Conservation (phyloP, 1,140 invertebrate species). For the Drosophila quadrilineata region DNA sequence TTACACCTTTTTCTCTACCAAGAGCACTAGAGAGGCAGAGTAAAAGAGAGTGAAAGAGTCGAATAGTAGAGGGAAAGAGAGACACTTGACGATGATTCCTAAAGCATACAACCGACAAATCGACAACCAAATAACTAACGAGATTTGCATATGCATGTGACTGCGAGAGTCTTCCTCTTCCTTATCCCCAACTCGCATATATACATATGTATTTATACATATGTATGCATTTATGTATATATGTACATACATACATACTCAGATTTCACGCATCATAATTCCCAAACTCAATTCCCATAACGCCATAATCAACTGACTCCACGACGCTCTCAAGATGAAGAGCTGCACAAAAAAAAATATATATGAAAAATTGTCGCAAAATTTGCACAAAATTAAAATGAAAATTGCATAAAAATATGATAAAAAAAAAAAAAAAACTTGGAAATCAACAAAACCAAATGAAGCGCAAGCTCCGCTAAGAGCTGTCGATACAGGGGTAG, state of each 20-base stretch:
- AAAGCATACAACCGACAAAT: conserved; percentile 3
- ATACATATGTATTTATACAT: background rate
- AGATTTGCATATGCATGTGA: conserved; percentile 71
- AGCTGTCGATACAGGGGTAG: background rate
- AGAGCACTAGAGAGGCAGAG: too few relatives aligned
- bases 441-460: conserved; percentile 72
- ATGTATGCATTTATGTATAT: background rate
- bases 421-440: too few relatives aligned
- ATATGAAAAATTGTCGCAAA: conserved; percentile 28
- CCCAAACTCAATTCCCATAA: conserved; percentile 69
- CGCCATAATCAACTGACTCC: conserved; percentile 65
- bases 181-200: background rate
- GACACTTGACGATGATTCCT: background rate
- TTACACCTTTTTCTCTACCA: conserved; percentile 42
- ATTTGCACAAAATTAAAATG: conserved; percentile 51
- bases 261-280: conserved; percentile 65
- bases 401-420: conserved; percentile 67
- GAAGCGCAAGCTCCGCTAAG: conserved; percentile 49
- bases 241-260: conserved; percentile 7
- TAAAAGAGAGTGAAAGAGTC: too few relatives aligned
- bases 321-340: conserved; percentile 15
- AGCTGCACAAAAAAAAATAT: conserved; percentile 17
- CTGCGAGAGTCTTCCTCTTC: conserved; percentile 2
- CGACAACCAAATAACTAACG: conserved; percentile 47
- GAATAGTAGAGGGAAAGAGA: too few relatives aligned